Evolutionary conservation across 1,140 invertebrate genomes (phyloP).

Genomic region (Probaryconus sp.): DNA sequence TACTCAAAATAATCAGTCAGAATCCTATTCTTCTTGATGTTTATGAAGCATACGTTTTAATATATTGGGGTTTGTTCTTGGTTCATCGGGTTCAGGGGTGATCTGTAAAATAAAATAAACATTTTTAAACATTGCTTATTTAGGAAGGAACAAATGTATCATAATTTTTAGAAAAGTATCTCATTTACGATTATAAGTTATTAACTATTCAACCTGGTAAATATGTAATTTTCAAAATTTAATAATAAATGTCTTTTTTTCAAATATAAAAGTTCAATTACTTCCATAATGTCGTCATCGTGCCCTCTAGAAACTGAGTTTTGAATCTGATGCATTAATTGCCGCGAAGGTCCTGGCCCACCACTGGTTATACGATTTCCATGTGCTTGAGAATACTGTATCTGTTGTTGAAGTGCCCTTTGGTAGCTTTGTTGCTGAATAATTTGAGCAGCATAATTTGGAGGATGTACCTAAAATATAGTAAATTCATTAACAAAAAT

Average conservation of each 20-base stretch:
- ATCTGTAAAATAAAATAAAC: constrained; percentile 19
- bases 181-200: too few relatives aligned
- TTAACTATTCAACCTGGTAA: too few relatives aligned
- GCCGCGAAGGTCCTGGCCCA: constrained; percentile 24
- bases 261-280: too few relatives aligned
- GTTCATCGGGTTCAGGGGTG: too few relatives aligned
- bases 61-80: background rate
- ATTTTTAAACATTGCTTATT: too few relatives aligned
- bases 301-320: too few relatives aligned
- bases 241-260: too few relatives aligned
- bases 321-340: background rate
- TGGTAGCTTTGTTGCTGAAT: constrained; percentile 11
- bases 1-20: background rate
- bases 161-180: too few relatives aligned
- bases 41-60: constrained; percentile 15
- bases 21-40: constrained; percentile 31
- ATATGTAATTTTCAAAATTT: too few relatives aligned
- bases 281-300: constrained; percentile 29
- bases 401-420: constrained; percentile 9
- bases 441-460: constrained; percentile 8
- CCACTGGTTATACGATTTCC: constrained; percentile 9
- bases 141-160: too few relatives aligned
- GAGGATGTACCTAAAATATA: background rate
- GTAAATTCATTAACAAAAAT: background rate
- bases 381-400: constrained; percentile 27